Conservation (phyloP, 2,113 vertebrate genomes). For the Dasypus novemcinctus region DNA sequence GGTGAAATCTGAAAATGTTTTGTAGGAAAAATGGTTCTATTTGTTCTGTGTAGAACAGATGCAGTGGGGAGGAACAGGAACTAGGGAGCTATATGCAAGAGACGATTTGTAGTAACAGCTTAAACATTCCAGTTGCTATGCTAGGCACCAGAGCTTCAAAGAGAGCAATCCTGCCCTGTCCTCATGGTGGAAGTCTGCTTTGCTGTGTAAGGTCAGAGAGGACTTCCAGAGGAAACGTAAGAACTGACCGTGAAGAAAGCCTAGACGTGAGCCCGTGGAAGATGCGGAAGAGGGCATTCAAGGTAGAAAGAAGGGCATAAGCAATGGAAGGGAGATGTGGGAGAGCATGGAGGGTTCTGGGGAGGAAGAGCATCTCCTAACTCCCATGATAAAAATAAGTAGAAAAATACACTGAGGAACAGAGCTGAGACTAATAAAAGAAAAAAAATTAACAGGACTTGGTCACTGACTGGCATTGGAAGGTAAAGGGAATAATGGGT, state of each 20-base stretch:
- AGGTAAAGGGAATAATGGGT: not conserved
- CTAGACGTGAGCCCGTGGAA: fast-evolving
- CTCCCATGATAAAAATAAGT: not conserved
- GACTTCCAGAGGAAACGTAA: not conserved
- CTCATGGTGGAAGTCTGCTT: not conserved
- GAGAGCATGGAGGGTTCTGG: not conserved
- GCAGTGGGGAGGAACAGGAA: not conserved
- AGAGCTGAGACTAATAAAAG: not conserved
- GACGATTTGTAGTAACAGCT: not conserved
- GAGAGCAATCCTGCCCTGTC: not conserved
- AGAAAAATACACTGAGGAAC: not conserved
- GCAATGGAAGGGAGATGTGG: not conserved
- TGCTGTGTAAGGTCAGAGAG: not conserved
- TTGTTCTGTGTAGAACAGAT: not conserved
- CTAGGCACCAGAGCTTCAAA: not conserved
- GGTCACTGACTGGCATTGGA: not conserved
- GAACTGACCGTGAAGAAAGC: not conserved
- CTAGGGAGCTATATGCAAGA: not conserved
- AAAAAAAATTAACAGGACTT: not conserved
- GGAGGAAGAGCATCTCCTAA: not conserved
- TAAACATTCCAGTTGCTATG: not conserved
- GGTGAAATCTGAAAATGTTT: not conserved
- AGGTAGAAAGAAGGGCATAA: not conserved
- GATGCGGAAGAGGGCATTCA: not conserved
- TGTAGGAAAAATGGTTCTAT: not conserved